These are phyloP conservation scores for Tupaia tana DNA, from an alignment of 2,113 vertebrate genomes.

Conservation along the genomic window DNA sequence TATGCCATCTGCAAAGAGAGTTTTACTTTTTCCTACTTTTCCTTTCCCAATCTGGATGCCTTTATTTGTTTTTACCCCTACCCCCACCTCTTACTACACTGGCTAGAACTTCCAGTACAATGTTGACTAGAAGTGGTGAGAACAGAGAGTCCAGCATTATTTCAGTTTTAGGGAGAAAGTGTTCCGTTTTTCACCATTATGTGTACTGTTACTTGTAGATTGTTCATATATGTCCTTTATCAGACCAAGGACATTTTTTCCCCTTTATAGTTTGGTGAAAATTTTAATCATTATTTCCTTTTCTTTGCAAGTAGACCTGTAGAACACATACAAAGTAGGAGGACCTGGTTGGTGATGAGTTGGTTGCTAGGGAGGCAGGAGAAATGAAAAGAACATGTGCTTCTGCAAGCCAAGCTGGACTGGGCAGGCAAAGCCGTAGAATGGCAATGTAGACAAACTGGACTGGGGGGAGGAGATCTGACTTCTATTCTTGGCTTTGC, in stretches of 20 bases:
- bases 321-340: neutral
- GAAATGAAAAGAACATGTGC: neutral
- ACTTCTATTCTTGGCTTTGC: neutral
- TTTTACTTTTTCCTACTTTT: neutral
- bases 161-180: neutral
- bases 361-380: neutral
- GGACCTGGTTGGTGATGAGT: neutral
- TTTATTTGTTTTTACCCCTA: neutral
- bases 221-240: neutral
- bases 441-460: neutral
- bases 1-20: neutral
- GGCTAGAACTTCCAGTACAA: neutral
- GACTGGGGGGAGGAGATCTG: neutral
- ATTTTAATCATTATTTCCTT: neutral
- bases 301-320: neutral
- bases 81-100: neutral
- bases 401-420: neutral
- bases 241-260: neutral
- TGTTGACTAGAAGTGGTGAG: neutral
- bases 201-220: neutral
- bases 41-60: neutral
- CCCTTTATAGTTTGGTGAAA: neutral
- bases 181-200: neutral
- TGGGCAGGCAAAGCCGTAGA: neutral
- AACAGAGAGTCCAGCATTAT: neutral